phyloP scores from a whole-genome alignment of 1,140 invertebrate genomes.

The Drosophila pectinifera region DNA sequence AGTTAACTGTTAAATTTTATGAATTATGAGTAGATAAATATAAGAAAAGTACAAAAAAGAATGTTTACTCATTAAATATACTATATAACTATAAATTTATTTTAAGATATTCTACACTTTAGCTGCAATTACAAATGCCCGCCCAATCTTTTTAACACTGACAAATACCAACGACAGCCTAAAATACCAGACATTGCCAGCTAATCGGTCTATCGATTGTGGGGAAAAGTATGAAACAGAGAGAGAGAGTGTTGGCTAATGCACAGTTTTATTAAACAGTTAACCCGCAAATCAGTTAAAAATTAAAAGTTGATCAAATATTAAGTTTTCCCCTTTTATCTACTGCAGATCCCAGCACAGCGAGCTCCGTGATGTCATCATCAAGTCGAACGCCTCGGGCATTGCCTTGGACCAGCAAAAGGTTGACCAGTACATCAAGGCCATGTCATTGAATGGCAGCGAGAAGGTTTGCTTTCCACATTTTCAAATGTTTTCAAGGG shows the following conservation, averaged over 20 bases:
- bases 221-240: not conserved
- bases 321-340: not conserved
- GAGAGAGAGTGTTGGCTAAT: not conserved
- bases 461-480: conserved; percentile 57
- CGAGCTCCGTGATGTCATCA: conserved; percentile 72
- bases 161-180: not conserved
- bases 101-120: not conserved
- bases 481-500: not conserved
- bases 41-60: too few species aligned
- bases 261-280: not conserved
- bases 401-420: conserved; percentile 72
- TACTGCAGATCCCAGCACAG: conserved; percentile 62
- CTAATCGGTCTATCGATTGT: conserved; percentile 5
- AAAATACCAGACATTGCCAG: not conserved
- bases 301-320: not conserved
- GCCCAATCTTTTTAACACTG: not conserved
- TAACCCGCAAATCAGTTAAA: not conserved
- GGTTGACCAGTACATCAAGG: conserved; percentile 79
- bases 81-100: not conserved
- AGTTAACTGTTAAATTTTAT: too few species aligned
- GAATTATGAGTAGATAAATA: not conserved
- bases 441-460: conserved; percentile 71
- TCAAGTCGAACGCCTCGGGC: conserved; percentile 68
- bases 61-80: too few species aligned
- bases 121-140: not conserved